phyloP scores from a whole-genome alignment of 2,113 vertebrate genomes.

The Ceyx cyanopectus region DNA sequence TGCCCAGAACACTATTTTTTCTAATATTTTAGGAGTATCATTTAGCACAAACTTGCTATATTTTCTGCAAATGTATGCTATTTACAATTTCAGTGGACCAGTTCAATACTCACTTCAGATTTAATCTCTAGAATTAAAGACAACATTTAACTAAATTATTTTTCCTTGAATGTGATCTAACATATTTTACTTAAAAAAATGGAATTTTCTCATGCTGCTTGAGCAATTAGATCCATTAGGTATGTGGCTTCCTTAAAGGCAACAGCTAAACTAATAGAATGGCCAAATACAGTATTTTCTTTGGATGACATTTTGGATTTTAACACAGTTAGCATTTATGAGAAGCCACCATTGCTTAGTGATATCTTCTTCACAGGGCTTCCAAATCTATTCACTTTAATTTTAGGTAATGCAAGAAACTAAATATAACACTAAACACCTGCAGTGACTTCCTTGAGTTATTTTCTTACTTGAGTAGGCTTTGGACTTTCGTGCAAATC shows the following conservation, averaged over 20 bases:
- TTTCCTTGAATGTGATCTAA: constrained; percentile 53
- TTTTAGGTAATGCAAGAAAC: neutral
- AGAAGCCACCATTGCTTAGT: constrained; percentile 8
- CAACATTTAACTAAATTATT: constrained; percentile 55
- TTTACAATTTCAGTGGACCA: constrained; percentile 53
- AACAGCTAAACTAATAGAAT: constrained; percentile 54
- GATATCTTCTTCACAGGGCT: neutral
- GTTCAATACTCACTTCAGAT: constrained; percentile 46
- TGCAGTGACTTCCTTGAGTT: neutral
- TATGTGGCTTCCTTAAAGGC: constrained; percentile 49
- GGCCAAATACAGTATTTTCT: constrained; percentile 33
- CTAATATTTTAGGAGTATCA: constrained; percentile 26
- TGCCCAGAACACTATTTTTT: constrained; percentile 46
- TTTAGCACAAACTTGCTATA: constrained; percentile 45
- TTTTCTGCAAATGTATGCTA: constrained; percentile 32
- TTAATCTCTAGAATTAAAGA: constrained; percentile 58
- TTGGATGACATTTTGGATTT: constrained; percentile 46
- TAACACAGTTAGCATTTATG: constrained; percentile 39
- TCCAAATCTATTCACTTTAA: neutral
- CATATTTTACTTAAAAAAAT: neutral
- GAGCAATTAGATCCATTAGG: constrained; percentile 69
- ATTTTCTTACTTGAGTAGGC: neutral
- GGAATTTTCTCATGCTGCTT: constrained; percentile 43
- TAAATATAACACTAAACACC: neutral
- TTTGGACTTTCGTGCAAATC: neutral